Base-by-base conservation (phyloP, 2,888 invertebrate species). In the Tipula unca region DNA sequence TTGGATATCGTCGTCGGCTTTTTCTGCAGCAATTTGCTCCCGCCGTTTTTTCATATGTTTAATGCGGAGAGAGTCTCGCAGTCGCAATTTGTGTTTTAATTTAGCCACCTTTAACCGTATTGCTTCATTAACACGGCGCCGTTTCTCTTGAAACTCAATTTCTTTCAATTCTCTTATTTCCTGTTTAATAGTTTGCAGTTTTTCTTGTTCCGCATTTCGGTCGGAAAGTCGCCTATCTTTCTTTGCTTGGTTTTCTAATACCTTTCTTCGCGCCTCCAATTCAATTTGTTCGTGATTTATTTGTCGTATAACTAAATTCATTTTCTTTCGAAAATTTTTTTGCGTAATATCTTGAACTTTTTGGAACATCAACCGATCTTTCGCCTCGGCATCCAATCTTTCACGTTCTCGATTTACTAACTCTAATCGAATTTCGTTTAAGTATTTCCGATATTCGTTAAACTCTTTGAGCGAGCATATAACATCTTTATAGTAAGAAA, bases 381-480 rank as follows among this genome's bases (percentile, higher is more conserved):
- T 2, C 8, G 20, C 20, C 1, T 69, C 69, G 25, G 69, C 35
- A 32, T 84, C 69, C 2, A 25, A 4, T 25, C 14, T 6, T 39
- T 25, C 42, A 17, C 85, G 48, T 17, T 54, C n/a, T 3, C 17
- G 14, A 86, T 92, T 91, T 86, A 93, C 92, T 85, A 91, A 90
- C 86, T 93, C 93, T 89, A 93, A 91, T 87, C 92, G 92, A 20
- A 91, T 91, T 86, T 92, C 92, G 87, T 93, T 92, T 85, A 94
- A 89, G 87, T 93, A 93, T 87, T 92, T 92, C 86, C 94, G 92
- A 90, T 94, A 94, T 87, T 93, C 92, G 88, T 94, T 94, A 88
- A 94, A 94, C 87, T 94, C 94, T 87, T 92, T 93, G 20, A 94
- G 89, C 1, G 93, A 92, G 88, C 94, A 94, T 0, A 94, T 92